Percentiles rank a stretch among this genome's conserved stretches.
phyloP scores from a whole-genome alignment of 2,888 invertebrate species.

The Nebria salina region DNA sequence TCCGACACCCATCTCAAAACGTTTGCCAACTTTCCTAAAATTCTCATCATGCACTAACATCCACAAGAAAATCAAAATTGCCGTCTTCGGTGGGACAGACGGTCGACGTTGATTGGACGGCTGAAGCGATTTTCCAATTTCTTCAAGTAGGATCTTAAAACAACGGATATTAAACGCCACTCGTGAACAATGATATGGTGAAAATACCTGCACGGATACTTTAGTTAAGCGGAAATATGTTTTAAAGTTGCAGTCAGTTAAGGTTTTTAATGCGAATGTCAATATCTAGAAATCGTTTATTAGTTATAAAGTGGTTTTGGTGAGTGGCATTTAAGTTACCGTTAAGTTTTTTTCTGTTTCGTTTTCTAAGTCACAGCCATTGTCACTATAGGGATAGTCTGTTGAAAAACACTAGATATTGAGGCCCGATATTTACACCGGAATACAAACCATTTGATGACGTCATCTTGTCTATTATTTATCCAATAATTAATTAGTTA shows the following conservation, averaged over 20 bases:
- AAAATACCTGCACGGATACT: neutral
- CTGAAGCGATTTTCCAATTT: neutral
- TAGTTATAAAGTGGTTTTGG: neutral
- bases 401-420: neutral
- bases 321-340: neutral
- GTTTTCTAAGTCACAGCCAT: neutral
- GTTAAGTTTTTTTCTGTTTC: neutral
- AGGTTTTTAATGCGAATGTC: neutral
- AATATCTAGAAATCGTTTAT: neutral
- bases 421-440: neutral
- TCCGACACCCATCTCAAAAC: neutral
- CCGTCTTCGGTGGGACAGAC: neutral
- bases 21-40: neutral
- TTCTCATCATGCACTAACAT: neutral
- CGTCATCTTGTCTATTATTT: neutral
- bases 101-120: neutral
- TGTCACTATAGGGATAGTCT: neutral
- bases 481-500: neutral
- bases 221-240: neutral
- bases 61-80: neutral
- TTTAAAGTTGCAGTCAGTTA: neutral
- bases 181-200: neutral
- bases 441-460: neutral
- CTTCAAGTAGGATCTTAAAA: neutral
- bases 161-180: neutral